A percentile compares a stretch with the other conserved stretches of the same genome.
Conservation (phyloP, 2,888 invertebrate species). For the Zhuqinia jingwanae region DNA sequence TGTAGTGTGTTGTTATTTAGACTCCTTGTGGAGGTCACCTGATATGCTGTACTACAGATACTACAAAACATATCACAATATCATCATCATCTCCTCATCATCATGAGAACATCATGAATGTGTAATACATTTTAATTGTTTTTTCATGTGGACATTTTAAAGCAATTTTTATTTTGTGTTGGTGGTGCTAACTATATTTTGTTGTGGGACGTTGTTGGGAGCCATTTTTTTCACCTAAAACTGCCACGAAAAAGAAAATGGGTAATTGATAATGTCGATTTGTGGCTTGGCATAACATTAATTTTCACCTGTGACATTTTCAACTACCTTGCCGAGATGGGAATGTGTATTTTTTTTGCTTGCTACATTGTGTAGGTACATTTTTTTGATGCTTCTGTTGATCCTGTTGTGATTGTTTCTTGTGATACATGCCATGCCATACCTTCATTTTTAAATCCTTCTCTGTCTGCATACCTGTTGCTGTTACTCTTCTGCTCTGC, state of each 20-base stretch:
- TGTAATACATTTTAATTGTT: conserved; percentile 58
- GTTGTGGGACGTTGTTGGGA: conserved; percentile 37
- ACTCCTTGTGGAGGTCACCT: background rate
- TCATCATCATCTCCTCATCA: background rate
- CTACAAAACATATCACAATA: no score
- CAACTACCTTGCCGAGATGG: conserved; percentile 4
- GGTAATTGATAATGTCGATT: conserved; percentile 67
- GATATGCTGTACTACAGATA: background rate
- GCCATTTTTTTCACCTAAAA: conserved; percentile 65
- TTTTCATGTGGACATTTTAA: conserved; percentile 65
- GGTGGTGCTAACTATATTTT: background rate
- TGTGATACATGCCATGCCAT: background rate
- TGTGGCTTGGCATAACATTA: conserved; percentile 57
- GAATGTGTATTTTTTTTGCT: background rate
- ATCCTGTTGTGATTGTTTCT: background rate
- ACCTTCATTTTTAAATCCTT: background rate
- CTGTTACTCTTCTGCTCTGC: background rate
- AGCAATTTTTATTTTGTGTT: background rate
- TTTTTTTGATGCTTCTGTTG: background rate
- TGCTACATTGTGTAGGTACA: background rate
- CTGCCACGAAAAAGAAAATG: conserved; percentile 48
- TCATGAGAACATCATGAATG: background rate
- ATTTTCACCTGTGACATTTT: conserved; percentile 67
- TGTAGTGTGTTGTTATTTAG: background rate
- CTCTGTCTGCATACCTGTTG: background rate